Evolutionary conservation across 2,888 invertebrate species (phyloP).

Genomic region (Cephus pygmeus): DNA sequence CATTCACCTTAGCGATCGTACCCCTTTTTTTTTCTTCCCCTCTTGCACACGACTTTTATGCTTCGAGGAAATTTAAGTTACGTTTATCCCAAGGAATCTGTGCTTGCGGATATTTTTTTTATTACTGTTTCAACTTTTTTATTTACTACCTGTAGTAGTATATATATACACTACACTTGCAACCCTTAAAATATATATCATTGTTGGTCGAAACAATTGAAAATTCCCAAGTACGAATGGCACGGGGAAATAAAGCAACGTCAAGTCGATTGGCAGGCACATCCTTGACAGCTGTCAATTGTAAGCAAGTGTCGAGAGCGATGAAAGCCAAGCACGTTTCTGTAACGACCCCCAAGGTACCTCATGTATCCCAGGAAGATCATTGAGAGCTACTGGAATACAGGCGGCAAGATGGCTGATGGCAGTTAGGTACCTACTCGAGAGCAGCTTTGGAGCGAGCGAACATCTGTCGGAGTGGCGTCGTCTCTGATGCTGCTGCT

Average conservation of each 20-base stretch:
- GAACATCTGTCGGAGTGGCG: conserved; percentile 48
- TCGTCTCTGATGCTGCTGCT: conserved; percentile 14
- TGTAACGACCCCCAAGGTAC: background rate
- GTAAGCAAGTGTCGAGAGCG: background rate
- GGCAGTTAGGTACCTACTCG: conserved; percentile 23
- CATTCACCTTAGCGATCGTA: background rate
- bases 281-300: background rate
- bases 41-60: background rate
- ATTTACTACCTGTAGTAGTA: background rate
- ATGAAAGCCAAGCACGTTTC: background rate
- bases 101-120: background rate
- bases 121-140: background rate
- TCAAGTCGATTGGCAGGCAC: background rate
- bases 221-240: background rate
- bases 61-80: background rate
- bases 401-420: background rate
- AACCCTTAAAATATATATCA: background rate
- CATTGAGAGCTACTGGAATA: conserved; percentile 1
- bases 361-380: background rate
- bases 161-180: no score
- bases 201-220: background rate
- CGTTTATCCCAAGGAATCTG: background rate
- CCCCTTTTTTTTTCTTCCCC: background rate
- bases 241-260: background rate
- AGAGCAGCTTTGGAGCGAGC: conserved; percentile 38